Conservation (phyloP, 2,888 invertebrate species). For the Orthosia gracilis region DNA sequence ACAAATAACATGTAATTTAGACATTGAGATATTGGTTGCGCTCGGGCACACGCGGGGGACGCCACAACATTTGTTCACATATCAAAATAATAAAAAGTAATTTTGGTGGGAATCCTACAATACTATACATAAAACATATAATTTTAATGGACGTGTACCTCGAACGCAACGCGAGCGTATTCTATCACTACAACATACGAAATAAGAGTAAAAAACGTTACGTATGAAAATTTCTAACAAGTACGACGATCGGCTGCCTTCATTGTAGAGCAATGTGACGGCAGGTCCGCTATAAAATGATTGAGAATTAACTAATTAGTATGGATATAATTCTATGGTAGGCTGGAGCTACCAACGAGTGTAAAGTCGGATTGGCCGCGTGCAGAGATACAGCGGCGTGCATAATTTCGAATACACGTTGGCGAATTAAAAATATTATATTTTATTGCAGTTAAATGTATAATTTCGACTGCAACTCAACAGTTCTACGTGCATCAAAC, state of each 20-base stretch:
- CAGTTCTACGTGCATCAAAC: constrained; percentile 41
- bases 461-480: constrained; percentile 30
- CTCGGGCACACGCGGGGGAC: constrained; percentile 64
- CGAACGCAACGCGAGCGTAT: constrained; percentile 69
- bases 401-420: constrained; percentile 26
- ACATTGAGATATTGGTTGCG: constrained; percentile 64
- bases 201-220: constrained; percentile 82
- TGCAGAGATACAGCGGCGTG: constrained; percentile 26
- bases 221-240: constrained; percentile 84
- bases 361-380: constrained; percentile 29
- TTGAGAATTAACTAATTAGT: constrained; percentile 45
- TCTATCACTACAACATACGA: constrained; percentile 80
- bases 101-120: constrained; percentile 70
- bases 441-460: constrained; percentile 23
- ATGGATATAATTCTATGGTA: constrained; percentile 42
- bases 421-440: constrained; percentile 12
- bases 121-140: constrained; percentile 62
- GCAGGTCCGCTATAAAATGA: constrained; percentile 62
- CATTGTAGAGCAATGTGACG: constrained; percentile 61
- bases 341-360: constrained; percentile 32
- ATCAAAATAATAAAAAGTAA: constrained; percentile 60
- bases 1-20: constrained; percentile 72
- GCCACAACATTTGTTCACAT: constrained; percentile 49
- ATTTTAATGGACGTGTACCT: constrained; percentile 64
- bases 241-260: constrained; percentile 68